phyloP scores from a whole-genome alignment of 2,113 vertebrate species.

The Sorex araneus region DNA sequence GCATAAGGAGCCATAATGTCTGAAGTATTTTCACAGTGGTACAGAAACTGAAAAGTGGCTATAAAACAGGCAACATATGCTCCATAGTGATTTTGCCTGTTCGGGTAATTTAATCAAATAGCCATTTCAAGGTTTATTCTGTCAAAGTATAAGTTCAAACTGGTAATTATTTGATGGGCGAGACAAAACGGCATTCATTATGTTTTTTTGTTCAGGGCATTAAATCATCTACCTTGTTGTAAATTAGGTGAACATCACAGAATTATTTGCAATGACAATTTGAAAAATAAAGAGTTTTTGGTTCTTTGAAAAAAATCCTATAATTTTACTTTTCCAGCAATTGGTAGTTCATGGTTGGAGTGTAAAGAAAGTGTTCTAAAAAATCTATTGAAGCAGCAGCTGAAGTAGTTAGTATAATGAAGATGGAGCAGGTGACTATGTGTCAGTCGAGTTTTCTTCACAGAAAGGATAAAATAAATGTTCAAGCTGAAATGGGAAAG shows the following conservation, averaged over 20 bases:
- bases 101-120: background rate
- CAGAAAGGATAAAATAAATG: background rate
- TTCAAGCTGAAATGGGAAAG: too few species aligned
- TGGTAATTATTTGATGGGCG: background rate
- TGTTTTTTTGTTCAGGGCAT: background rate
- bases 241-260: background rate
- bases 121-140: background rate
- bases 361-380: background rate
- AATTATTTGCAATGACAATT: background rate
- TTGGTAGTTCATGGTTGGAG: background rate
- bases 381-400: background rate
- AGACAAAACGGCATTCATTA: background rate
- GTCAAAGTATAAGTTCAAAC: too few species aligned
- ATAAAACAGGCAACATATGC: background rate
- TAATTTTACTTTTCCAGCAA: background rate
- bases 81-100: background rate
- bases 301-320: too few species aligned
- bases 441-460: background rate
- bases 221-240: background rate
- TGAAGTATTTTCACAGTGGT: background rate
- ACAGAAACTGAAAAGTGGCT: background rate
- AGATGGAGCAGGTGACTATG: too few species aligned
- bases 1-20: fast-evolving
- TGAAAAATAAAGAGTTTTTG: background rate
- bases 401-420: too few species aligned